Evolutionary conservation across 2,797 vertebrate genomes (phyloP).

Genomic region (Hafferia zeledoni): DNA sequence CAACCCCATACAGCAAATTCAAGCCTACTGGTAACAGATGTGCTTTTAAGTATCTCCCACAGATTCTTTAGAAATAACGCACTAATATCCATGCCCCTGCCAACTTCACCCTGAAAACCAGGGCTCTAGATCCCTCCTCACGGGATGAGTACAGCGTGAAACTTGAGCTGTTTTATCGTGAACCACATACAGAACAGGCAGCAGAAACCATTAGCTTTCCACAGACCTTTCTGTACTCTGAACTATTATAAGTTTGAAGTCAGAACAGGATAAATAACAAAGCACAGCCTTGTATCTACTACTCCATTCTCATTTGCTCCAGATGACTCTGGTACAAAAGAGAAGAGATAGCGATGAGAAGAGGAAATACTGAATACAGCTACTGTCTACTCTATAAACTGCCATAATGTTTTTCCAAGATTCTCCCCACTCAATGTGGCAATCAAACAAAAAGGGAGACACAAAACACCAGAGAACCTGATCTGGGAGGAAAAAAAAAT

Average conservation of each 20-base stretch:
- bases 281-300: not conserved
- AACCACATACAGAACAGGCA: not conserved
- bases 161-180: rapidly evolving
- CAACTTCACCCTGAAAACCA: not conserved
- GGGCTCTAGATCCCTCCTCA: not conserved
- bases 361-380: not conserved
- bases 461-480: not conserved
- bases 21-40: not conserved
- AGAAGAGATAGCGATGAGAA: not conserved
- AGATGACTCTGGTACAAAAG: not conserved
- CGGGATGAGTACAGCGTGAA: not conserved
- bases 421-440: not conserved
- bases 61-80: not conserved
- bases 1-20: not conserved
- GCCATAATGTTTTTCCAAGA: not conserved
- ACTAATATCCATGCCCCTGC: not conserved
- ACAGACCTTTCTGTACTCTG: not conserved
- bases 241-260: not conserved
- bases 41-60: not conserved
- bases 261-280: not conserved
- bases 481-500: not conserved
- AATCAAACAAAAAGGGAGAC: not conserved
- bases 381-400: not conserved
- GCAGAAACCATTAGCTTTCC: not conserved
- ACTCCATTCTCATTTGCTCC: not conserved